Conservation (phyloP, 2,797 vertebrate genomes). For the Cyprinella venusta region DNA sequence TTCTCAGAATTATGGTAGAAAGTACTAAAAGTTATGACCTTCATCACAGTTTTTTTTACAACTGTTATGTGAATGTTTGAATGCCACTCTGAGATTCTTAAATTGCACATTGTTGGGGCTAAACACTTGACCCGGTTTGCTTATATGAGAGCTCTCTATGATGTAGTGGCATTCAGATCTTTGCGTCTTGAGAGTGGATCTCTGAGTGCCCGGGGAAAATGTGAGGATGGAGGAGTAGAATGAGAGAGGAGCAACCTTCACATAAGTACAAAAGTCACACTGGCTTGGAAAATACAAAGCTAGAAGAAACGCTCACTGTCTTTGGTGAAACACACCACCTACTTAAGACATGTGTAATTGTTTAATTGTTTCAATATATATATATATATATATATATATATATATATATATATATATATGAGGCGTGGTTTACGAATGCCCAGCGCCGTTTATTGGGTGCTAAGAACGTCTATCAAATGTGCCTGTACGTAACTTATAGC, state of each 20-base stretch:
- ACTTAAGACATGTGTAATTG: slow-evolving; percentile 29
- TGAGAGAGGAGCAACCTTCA: slow-evolving; percentile 8
- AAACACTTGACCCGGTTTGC: not conserved
- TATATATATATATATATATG: no score
- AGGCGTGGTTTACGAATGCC: no score
- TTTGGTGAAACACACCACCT: slow-evolving; percentile 29
- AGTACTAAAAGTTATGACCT: not conserved
- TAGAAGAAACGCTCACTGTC: slow-evolving; percentile 24
- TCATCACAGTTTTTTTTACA: not conserved
- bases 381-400: no score
- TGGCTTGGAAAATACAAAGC: slow-evolving; percentile 32
- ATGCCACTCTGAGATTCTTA: slow-evolving; percentile 1
- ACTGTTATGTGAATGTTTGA: not conserved
- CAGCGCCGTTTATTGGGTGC: no score
- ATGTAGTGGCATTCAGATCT: not conserved
- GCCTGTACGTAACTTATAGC: no score
- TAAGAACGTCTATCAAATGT: no score
- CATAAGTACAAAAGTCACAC: slow-evolving; percentile 11
- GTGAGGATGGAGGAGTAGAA: slow-evolving; percentile 8
- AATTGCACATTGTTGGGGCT: not conserved
- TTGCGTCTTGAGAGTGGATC: slow-evolving; percentile 7
- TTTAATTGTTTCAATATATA: not conserved
- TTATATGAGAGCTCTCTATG: not conserved
- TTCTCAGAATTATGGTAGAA: not conserved
- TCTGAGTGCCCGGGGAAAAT: not conserved